A percentile compares a stretch with the other conserved stretches of the same genome.
Evolutionary conservation across 1,140 invertebrate genomes (phyloP).

Genomic region (Himalopsyche phryganea): DNA sequence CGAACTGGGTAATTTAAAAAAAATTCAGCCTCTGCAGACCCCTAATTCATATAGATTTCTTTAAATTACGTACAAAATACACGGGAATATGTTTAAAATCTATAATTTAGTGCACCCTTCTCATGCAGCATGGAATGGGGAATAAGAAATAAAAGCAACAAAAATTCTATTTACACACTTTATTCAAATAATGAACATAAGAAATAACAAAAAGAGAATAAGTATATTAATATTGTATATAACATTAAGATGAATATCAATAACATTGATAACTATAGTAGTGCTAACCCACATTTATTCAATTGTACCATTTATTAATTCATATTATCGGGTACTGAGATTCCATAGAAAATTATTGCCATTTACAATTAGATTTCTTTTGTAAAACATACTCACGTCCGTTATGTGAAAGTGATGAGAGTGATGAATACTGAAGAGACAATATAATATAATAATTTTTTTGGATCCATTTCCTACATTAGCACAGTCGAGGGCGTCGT

Average conservation of each 20-base stretch:
- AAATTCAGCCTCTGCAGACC: no score
- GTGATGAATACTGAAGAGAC: neutral
- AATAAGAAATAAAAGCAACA: neutral
- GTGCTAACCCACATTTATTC: conserved; percentile 12
- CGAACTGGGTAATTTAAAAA: no score
- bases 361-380: conserved; percentile 23
- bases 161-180: conserved; percentile 32
- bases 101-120: no score
- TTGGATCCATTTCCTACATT: conserved; percentile 32
- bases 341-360: conserved; percentile 28
- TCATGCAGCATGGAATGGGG: no score
- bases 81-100: no score
- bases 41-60: no score
- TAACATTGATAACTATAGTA: conserved; percentile 21
- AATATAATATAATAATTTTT: neutral
- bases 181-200: conserved; percentile 33
- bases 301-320: conserved; percentile 3
- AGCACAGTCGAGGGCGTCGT: conserved; percentile 24
- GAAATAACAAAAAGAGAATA: conserved; percentile 29
- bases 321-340: conserved; percentile 6
- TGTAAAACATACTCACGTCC: conserved; percentile 3
- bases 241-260: conserved; percentile 23
- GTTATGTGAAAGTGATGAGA: conserved; percentile 8
- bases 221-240: conserved; percentile 17
- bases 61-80: no score